phyloP scores from a whole-genome alignment of 1,140 invertebrate species.

The Cotesia typhae region DNA sequence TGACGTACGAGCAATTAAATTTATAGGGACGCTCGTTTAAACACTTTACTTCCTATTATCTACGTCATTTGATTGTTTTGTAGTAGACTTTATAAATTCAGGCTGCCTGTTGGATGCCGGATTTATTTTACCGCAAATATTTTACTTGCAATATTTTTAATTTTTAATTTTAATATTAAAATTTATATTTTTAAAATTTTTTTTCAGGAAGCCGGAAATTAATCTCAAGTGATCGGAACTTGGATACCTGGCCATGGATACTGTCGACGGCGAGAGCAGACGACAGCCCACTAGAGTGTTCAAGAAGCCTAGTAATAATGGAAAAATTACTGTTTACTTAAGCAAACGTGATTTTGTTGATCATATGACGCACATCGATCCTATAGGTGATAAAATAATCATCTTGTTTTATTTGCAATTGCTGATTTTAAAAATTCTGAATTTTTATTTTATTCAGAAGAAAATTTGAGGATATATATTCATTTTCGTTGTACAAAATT shows the following conservation, averaged over 20 bases:
- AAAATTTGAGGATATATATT: too few species aligned
- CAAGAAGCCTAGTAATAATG: constrained; percentile 95
- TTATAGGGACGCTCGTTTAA: background rate
- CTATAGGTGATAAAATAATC: constrained; percentile 81
- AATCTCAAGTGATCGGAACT: constrained; percentile 46
- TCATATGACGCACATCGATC: constrained; percentile 94
- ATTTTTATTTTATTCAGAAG: too few species aligned
- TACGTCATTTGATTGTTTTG: constrained; percentile 29
- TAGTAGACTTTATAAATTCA: constrained; percentile 31
- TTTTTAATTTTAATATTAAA: constrained; percentile 26
- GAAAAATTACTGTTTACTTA: constrained; percentile 96
- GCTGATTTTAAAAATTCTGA: too few species aligned
- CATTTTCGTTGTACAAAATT: too few species aligned
- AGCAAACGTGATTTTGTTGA: constrained; percentile 98
- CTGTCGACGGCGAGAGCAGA: constrained; percentile 52
- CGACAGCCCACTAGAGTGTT: constrained; percentile 75
- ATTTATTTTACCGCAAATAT: too few species aligned
- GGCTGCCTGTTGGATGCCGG: too few species aligned
- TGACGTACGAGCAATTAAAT: constrained; percentile 28
- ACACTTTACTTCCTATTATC: background rate
- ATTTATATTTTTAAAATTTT: constrained; percentile 39
- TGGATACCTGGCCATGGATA: constrained; percentile 54
- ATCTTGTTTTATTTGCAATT: too few species aligned
- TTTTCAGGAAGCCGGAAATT: constrained; percentile 43
- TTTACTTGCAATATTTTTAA: too few species aligned